These are phyloP conservation scores for Poecile montanus DNA, from an alignment of 2,797 vertebrate genomes.

Conservation along the genomic window DNA sequence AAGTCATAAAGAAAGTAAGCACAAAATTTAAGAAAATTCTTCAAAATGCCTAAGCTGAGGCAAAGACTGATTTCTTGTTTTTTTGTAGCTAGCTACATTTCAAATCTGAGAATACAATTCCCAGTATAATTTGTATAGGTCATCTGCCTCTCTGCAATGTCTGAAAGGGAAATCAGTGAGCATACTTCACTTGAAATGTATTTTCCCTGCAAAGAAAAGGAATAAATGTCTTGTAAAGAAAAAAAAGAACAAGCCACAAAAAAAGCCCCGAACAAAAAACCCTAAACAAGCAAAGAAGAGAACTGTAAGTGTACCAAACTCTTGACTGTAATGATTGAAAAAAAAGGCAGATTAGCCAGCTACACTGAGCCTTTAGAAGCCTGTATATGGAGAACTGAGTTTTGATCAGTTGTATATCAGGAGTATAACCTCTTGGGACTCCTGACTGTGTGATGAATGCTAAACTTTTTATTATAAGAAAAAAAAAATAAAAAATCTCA, in stretches of 20 bases:
- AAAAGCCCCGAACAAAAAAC: rapidly evolving
- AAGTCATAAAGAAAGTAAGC: not conserved
- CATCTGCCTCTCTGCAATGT: not conserved
- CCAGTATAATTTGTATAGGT: not conserved
- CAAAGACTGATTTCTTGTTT: not conserved
- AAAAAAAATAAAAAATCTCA: not conserved
- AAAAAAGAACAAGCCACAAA: not conserved
- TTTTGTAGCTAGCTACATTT: not conserved
- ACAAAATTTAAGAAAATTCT: not conserved
- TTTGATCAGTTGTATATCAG: not conserved
- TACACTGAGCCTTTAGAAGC: not conserved
- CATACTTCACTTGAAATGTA: not conserved
- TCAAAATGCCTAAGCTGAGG: not conserved
- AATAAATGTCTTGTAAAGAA: not conserved
- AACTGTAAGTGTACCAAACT: not conserved
- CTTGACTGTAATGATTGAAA: not conserved
- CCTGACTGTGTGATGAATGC: not conserved
- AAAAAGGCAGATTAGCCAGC: not conserved
- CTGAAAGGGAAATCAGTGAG: not conserved
- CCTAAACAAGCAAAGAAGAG: not conserved
- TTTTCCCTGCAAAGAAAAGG: not conserved
- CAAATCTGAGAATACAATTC: not conserved
- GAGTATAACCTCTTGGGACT: not conserved
- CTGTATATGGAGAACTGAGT: not conserved
- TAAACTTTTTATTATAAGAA: not conserved